These are phyloP conservation scores for Furcifer pardalis DNA, from an alignment of 2,797 vertebrate genomes.

Conservation along the genomic window DNA sequence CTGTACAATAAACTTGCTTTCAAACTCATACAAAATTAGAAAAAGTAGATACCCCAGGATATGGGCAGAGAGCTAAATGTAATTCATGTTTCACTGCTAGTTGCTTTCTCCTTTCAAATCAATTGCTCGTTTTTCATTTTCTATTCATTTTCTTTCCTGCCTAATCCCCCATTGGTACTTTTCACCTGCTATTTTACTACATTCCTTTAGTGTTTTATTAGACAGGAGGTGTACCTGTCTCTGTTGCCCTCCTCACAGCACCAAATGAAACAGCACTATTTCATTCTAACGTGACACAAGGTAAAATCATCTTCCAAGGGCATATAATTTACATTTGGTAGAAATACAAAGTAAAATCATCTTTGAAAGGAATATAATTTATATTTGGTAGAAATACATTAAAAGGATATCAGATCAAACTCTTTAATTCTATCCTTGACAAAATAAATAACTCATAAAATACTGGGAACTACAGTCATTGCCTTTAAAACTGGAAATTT, in stretches of 20 bases:
- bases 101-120: conserved; percentile 36
- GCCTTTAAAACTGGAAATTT: conserved; percentile 20
- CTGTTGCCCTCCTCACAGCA: conserved; percentile 27
- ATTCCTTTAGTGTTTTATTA: conserved; percentile 44
- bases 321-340: conserved; percentile 16
- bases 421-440: conserved; percentile 57
- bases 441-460: conserved; percentile 68
- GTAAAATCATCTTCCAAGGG: conserved; percentile 39
- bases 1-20: conserved; percentile 17
- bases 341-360: conserved; percentile 20
- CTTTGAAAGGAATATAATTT: conserved; percentile 30
- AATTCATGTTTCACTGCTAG: not conserved
- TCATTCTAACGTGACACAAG: conserved; percentile 44
- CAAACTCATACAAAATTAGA: conserved; percentile 2
- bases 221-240: conserved; percentile 11
- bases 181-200: conserved; percentile 27
- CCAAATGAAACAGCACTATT: conserved; percentile 37
- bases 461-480: conserved; percentile 55
- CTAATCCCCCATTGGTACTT: not conserved
- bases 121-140: conserved; percentile 31
- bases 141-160: conserved; percentile 23
- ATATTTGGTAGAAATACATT: conserved; percentile 16
- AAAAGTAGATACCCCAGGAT: conserved; percentile 13
- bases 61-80: not conserved
- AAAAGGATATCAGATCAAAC: not conserved